phyloP scores from a whole-genome alignment of 2,797 vertebrate species.

The Helarctos malayanus region DNA sequence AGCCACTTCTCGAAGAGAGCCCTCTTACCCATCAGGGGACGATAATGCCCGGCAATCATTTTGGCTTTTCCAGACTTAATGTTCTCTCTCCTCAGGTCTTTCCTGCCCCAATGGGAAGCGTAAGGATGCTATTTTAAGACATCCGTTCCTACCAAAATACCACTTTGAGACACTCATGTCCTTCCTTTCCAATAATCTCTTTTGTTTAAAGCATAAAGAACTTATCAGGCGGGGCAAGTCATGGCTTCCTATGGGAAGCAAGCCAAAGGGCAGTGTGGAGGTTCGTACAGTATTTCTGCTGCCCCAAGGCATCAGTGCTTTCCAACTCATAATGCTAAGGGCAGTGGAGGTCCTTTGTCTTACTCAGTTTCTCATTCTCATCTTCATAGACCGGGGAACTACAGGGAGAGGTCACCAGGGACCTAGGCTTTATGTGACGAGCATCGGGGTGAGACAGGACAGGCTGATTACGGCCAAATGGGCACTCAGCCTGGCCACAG shows the following conservation, averaged over 20 bases:
- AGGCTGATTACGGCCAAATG: not conserved
- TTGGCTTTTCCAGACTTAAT: constrained; percentile 70
- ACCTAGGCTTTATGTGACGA: not conserved
- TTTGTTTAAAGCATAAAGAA: constrained; percentile 75
- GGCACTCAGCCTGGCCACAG: not conserved
- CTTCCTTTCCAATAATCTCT: constrained; percentile 77
- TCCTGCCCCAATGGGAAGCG: not conserved
- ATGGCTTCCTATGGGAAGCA: not conserved
- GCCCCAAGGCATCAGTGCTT: not conserved
- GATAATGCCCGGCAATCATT: constrained; percentile 63
- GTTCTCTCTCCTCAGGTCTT: constrained; percentile 51
- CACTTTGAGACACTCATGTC: constrained; percentile 40
- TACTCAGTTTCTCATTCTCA: not conserved
- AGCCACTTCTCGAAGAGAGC: not conserved
- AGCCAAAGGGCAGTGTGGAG: not conserved
- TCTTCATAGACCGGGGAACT: not conserved
- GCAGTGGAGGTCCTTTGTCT: not conserved
- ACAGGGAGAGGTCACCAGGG: not conserved
- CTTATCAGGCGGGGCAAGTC: not conserved
- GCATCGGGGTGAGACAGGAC: not conserved
- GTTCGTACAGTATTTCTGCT: not conserved
- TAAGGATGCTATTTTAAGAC: constrained; percentile 79
- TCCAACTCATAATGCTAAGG: not conserved
- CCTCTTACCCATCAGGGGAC: constrained; percentile 70
- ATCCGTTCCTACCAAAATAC: constrained; percentile 75